Evolutionary conservation across 92 coral and sea anemone species (phyloP).

Genomic region (Epizoanthus illoricatus): DNA sequence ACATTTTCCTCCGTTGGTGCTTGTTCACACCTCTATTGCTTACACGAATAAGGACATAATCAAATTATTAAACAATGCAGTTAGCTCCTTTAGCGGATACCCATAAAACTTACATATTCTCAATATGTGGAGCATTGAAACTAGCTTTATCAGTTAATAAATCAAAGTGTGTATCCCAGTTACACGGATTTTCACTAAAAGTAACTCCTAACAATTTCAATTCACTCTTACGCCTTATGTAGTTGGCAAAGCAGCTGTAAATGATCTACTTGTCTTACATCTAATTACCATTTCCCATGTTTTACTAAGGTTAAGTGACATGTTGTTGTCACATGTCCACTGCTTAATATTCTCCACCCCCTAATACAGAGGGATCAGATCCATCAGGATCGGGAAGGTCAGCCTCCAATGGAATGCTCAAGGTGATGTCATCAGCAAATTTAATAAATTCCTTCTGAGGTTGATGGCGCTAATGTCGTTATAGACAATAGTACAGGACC

Average conservation of each 20-base stretch:
- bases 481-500: constrained; percentile 52
- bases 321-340: constrained; percentile 16
- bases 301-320: neutral
- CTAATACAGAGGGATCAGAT: neutral
- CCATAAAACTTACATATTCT: constrained; percentile 45
- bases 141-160: constrained; percentile 27
- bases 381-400: too few relatives aligned
- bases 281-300: constrained; percentile 29
- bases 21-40: constrained; percentile 44
- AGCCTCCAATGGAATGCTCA: too few relatives aligned
- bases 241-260: neutral
- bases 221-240: constrained; percentile 3
- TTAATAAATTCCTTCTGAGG: constrained; percentile 6
- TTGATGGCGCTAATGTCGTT: neutral
- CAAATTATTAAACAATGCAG: constrained; percentile 1
- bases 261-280: neutral
- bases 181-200: constrained; percentile 38
- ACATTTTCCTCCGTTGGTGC: too few relatives aligned
- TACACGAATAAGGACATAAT: constrained; percentile 36
- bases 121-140: constrained; percentile 37
- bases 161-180: constrained; percentile 41
- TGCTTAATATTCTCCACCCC: constrained; percentile 18
- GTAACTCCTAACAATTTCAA: neutral
- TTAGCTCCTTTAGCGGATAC: constrained; percentile 26
- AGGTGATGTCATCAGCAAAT: constrained; percentile 44